Conservation (phyloP, 2,888 invertebrate species). For the Andrena trimmerana region DNA sequence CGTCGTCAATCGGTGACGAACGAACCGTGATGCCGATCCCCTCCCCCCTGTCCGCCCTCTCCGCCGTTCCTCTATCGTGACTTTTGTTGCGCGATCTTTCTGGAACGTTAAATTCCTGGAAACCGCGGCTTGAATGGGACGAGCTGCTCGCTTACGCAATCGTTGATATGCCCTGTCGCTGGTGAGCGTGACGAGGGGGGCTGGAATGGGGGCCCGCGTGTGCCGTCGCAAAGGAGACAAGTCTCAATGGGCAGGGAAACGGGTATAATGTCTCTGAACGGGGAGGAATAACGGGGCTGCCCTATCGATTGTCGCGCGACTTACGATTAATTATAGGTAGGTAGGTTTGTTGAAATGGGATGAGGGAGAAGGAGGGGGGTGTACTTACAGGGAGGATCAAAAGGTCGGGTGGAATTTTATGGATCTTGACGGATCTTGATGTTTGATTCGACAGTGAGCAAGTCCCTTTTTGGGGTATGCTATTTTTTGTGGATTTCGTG, state of each 20-base stretch:
- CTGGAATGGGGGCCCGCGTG: neutral
- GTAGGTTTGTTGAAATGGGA: conserved; percentile 10
- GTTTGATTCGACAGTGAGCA: no score
- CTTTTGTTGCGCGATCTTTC: conserved; percentile 53
- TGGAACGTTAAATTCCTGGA: conserved; percentile 53
- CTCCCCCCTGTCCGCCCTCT: no score
- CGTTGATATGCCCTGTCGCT: neutral
- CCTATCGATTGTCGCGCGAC: conserved; percentile 50
- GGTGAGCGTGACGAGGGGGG: neutral
- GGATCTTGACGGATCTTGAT: no score
- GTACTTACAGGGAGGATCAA: neutral
- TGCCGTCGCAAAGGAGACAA: neutral
- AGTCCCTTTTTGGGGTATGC: no score
- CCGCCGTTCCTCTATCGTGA: neutral
- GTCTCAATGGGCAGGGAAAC: neutral
- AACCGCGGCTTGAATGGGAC: conserved; percentile 29
- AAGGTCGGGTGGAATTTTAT: neutral
- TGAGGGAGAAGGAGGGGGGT: neutral
- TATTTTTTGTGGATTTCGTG: no score
- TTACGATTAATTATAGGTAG: conserved; percentile 43
- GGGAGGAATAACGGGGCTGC: conserved; percentile 25
- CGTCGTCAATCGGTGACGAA: conserved; percentile 22
- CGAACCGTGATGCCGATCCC: conserved; percentile 35
- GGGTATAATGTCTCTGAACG: conserved; percentile 20
- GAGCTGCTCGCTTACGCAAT: conserved; percentile 11